A percentile compares a stretch with the other conserved stretches of the same genome.
These are phyloP conservation scores for Lutraria lutraria DNA, from an alignment of 2,888 invertebrate genomes.

Conservation along the genomic window DNA sequence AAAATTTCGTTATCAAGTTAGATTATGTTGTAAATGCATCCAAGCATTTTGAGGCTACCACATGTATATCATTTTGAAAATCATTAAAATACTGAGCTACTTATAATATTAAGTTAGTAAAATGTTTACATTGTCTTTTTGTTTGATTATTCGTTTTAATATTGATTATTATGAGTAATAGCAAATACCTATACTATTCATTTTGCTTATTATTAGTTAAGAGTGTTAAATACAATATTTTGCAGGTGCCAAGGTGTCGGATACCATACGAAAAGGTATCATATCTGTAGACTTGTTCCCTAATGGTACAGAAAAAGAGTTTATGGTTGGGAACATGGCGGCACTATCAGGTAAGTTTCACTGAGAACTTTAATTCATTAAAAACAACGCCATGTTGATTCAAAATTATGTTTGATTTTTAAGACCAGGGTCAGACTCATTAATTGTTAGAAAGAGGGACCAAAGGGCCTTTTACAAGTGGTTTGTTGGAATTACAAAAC, in stretches of 20 bases:
- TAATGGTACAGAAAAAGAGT: slow-evolving; percentile 92
- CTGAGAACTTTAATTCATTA: no score
- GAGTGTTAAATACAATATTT: neutral
- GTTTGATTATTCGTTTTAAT: neutral
- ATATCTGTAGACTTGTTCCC: slow-evolving; percentile 94
- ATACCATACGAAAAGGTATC: slow-evolving; percentile 99
- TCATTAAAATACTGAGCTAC: neutral
- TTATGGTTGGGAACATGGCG: slow-evolving; percentile 97
- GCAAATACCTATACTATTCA: neutral
- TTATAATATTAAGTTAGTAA: neutral
- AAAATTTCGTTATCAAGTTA: neutral
- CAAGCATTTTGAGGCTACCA: neutral
- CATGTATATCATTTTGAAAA: neutral
- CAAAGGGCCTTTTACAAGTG: no score
- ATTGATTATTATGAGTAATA: neutral
- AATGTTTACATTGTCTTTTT: neutral
- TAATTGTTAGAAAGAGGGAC: no score
- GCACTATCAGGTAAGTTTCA: slow-evolving; percentile 89
- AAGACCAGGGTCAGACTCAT: no score
- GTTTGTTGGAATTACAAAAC: no score
- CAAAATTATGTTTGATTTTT: no score
- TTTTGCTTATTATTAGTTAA: neutral
- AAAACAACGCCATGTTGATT: no score
- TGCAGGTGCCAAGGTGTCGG: slow-evolving; percentile 95
- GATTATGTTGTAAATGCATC: neutral